Evolutionary conservation across 2,113 vertebrate species (phyloP).

Genomic region (Apteryx owenii): DNA sequence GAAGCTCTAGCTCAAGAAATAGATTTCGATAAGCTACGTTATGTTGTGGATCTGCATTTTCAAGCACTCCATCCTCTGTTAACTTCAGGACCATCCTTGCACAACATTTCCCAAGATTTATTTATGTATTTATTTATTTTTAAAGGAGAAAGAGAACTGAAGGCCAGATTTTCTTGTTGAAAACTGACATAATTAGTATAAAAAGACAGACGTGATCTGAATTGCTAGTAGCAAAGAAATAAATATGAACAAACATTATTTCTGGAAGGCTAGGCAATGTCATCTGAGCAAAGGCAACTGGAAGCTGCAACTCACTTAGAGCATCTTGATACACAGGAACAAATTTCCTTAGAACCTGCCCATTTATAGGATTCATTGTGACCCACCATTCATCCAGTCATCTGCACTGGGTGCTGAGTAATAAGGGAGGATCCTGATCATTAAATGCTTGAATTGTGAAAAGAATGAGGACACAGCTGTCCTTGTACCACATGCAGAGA

Average conservation of each 20-base stretch:
- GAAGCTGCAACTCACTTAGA: neutral
- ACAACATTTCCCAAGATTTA: conserved; percentile 48
- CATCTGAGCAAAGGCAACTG: neutral
- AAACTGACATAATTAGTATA: conserved; percentile 32
- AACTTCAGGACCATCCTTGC: conserved; percentile 35
- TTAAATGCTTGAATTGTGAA: neutral
- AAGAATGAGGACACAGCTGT: neutral
- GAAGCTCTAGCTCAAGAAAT: conserved; percentile 63
- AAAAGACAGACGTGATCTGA: conserved; percentile 21
- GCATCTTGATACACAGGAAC: neutral
- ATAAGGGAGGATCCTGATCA: neutral
- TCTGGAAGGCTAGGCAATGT: neutral
- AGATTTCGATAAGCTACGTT: conserved; percentile 52
- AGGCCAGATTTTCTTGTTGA: neutral
- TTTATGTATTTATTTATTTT: conserved; percentile 25
- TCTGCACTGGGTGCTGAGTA: neutral
- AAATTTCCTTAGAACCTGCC: neutral
- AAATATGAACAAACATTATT: neutral
- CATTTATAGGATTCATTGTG: neutral
- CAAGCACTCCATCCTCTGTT: conserved; percentile 30
- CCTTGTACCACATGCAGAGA: neutral
- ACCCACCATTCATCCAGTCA: neutral
- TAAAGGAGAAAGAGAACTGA: neutral
- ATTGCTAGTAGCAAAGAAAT: neutral
- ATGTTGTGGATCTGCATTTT: conserved; percentile 50